Percentiles rank a stretch among this genome's conserved stretches.
Conservation (phyloP, 2,888 invertebrate species). For the Muschampia plurimacula region DNA sequence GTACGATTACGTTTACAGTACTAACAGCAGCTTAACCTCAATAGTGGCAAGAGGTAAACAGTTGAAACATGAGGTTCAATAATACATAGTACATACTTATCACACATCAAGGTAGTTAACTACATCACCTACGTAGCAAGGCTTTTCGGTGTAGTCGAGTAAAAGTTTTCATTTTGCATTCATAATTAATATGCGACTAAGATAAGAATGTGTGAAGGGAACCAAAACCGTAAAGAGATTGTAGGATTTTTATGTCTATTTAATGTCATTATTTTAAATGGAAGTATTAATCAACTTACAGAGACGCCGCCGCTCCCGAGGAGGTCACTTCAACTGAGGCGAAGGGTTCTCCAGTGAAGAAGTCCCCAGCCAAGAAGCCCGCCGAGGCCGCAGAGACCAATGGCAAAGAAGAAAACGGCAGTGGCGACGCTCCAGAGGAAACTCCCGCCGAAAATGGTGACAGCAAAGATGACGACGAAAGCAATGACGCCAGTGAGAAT, state of each 20-base stretch:
- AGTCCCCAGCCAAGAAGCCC: constrained; percentile 81
- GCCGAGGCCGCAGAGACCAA: constrained; percentile 77
- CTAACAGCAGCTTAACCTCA: neutral
- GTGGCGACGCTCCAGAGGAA: constrained; percentile 61
- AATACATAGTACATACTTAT: neutral
- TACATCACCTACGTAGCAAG: constrained; percentile 36
- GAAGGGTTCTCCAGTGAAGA: constrained; percentile 82
- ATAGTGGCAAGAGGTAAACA: constrained; percentile 28
- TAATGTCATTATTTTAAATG: neutral
- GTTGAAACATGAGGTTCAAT: constrained; percentile 30
- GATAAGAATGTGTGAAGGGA: neutral
- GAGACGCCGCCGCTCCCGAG: constrained; percentile 75
- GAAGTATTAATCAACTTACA: constrained; percentile 55
- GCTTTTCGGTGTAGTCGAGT: constrained; percentile 25
- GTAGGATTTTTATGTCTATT: neutral
- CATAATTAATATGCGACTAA: constrained; percentile 16
- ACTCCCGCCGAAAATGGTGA: constrained; percentile 74
- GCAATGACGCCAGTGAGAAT: constrained; percentile 79
- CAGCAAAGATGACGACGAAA: constrained; percentile 79
- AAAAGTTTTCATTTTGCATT: constrained; percentile 18
- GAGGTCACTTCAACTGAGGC: constrained; percentile 80
- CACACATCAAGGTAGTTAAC: constrained; percentile 16
- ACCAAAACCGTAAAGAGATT: neutral
- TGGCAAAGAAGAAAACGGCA: constrained; percentile 78
- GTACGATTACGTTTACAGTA: constrained; percentile 3